phyloP scores from a whole-genome alignment of 23 tunicate species.

The Corella eumyota region DNA sequence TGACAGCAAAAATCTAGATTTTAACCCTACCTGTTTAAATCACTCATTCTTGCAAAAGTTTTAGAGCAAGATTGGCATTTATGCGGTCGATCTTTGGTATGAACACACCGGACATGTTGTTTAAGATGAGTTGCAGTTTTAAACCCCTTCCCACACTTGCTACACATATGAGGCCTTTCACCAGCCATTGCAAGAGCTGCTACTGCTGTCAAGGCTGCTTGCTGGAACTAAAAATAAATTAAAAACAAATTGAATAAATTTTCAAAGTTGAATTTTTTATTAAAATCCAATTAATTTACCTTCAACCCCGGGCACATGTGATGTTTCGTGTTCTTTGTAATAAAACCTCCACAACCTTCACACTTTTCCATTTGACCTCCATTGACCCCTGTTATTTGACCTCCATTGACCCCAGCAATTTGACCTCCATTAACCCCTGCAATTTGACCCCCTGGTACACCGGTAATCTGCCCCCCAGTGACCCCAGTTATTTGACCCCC shows the following conservation, averaged over 20 bases:
- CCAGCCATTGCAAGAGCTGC: conserved; percentile 54
- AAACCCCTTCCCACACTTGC: conserved; percentile 75
- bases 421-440: conserved; percentile 1
- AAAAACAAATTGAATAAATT: too few species aligned
- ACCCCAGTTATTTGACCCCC: neutral
- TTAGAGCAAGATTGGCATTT: conserved; percentile 65
- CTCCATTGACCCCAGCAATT: neutral
- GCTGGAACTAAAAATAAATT: too few species aligned
- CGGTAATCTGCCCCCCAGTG: neutral
- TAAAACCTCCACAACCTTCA: conserved; percentile 4
- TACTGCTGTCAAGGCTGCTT: conserved; percentile 27
- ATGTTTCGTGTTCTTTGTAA: conserved; percentile 9
- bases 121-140: conserved; percentile 84
- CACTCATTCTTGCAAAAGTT: conserved; percentile 87
- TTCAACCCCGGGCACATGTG: conserved; percentile 25
- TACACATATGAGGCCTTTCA: conserved; percentile 83
- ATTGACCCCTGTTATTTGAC: too few species aligned
- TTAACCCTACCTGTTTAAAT: conserved; percentile 78
- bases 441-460: conserved; percentile 3
- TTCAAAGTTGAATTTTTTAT: too few species aligned
- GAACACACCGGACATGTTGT: conserved; percentile 91
- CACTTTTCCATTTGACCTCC: conserved; percentile 3
- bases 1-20: neutral
- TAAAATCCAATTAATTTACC: too few species aligned
- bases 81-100: conserved; percentile 75